Base-by-base conservation (phyloP, 2,888 invertebrate species). In the Apamea crenata region DNA sequence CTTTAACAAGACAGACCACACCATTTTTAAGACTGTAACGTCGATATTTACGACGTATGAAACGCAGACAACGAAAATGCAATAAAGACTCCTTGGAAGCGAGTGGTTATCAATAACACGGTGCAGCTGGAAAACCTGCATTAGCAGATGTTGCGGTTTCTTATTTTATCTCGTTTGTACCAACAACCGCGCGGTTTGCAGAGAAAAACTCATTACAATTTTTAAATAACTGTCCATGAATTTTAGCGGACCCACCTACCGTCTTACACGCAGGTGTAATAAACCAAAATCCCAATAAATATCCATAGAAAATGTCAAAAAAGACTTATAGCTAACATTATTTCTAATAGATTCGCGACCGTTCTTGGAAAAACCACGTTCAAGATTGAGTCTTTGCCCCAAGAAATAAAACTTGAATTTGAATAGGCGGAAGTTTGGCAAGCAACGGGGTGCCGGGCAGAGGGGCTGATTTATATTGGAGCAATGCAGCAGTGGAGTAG, bases 391-490 rank as follows among this genome's bases (percentile, higher is more conserved):
- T 89, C 78, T 77, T 88, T 82, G n/a, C 44, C 3, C 80, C 81
- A 89, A 77, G 77, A 59, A 40, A 63, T 93, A 91, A 84, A 89
- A 91, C 85, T 92, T 80, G 88, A 86, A 87, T 91, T 94, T 82
- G 81, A 82, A 85, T 86, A 81, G 83, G 79, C 76, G 78, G 77
- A 79, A 88, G 93, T 95, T 95, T 95, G 95, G 95, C 95, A 96
- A 95, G 94, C 95, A 88, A 89, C 93, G 92, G 94, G 93, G 94
- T 93, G 93, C 92, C 92, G 91, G 93, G 94, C 93, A 94, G 91
- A 93, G 94, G 94, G 94, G 93, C 92, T 96, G 97, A 97, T 97
- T 97, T 97, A 97, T 97, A 95, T 93, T 96, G 94, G 96, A 97
- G 97, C 97, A 97, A 95, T 97, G 97, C 97, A 96, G 96, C 95